Evolutionary conservation across 2,888 invertebrate genomes (phyloP).

Genomic region (Tachina fera): DNA sequence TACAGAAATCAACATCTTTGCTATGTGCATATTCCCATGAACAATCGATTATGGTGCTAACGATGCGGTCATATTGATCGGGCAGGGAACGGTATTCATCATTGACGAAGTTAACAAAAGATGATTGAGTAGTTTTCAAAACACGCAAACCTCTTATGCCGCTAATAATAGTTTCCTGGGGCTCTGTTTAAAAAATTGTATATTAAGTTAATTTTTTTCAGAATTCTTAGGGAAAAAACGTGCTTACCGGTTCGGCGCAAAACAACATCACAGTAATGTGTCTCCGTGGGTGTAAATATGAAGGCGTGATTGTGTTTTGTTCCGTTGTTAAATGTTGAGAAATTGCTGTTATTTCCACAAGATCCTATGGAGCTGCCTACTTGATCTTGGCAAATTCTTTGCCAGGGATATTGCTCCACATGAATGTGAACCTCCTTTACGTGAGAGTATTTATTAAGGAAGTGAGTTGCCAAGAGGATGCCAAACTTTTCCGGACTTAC

Average conservation of each 20-base stretch:
- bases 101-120: slow-evolving; percentile 90
- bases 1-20: slow-evolving; percentile 87
- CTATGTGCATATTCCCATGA: slow-evolving; percentile 89
- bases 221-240: background rate
- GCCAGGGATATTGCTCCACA: slow-evolving; percentile 91
- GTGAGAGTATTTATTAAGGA: slow-evolving; percentile 89
- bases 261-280: slow-evolving; percentile 88
- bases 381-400: slow-evolving; percentile 85
- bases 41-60: slow-evolving; percentile 89
- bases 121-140: slow-evolving; percentile 91
- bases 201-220: background rate
- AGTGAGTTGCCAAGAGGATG: slow-evolving; percentile 88
- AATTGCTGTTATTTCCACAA: slow-evolving; percentile 59
- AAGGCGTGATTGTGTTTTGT: slow-evolving; percentile 90
- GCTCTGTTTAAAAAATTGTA: slow-evolving; percentile 80
- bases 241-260: slow-evolving; percentile 87
- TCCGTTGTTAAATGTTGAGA: slow-evolving; percentile 76
- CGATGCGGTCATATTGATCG: slow-evolving; percentile 89
- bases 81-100: slow-evolving; percentile 91
- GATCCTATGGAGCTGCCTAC: slow-evolving; percentile 80
- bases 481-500: slow-evolving; percentile 91
- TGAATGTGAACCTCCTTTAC: slow-evolving; percentile 88
- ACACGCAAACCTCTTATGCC: slow-evolving; percentile 89
- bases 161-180: slow-evolving; percentile 85
- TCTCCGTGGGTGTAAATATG: slow-evolving; percentile 87